These are phyloP conservation scores for Mayetiola destructor DNA, from an alignment of 2,888 invertebrate species.

Conservation along the genomic window DNA sequence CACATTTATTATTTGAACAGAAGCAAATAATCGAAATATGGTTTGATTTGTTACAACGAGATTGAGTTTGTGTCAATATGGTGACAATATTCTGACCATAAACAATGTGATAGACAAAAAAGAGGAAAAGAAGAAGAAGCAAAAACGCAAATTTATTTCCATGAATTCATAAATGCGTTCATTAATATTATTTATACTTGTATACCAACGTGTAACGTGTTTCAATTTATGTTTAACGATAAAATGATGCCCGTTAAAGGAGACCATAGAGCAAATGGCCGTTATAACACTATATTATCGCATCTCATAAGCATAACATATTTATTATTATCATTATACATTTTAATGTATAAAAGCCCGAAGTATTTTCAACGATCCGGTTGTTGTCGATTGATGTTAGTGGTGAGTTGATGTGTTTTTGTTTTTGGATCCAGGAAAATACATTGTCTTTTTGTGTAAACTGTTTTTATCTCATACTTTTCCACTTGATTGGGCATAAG, in stretches of 20 bases:
- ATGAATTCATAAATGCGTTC: slow-evolving; percentile 7
- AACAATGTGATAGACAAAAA: too few relatives aligned
- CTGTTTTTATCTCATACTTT: slow-evolving; percentile 14
- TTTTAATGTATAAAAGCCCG: background rate
- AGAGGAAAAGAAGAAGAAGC: too few relatives aligned
- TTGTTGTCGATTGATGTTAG: background rate
- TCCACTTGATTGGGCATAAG: slow-evolving; percentile 14
- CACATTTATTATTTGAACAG: too few relatives aligned
- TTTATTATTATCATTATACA: background rate
- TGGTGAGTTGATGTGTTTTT: background rate
- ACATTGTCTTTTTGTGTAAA: slow-evolving; percentile 6
- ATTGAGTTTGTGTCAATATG: too few relatives aligned
- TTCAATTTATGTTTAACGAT: background rate
- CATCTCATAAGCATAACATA: slow-evolving; percentile 12
- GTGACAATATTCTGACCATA: too few relatives aligned
- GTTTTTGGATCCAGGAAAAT: background rate
- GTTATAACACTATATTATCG: background rate
- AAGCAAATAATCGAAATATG: too few relatives aligned
- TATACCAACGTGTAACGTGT: too few relatives aligned
- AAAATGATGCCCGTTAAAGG: background rate
- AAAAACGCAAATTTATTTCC: slow-evolving; percentile 4
- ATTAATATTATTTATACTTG: slow-evolving; percentile 1
- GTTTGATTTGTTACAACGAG: too few relatives aligned
- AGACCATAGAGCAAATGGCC: background rate
- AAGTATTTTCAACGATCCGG: too few relatives aligned